Evolutionary conservation across 2,888 invertebrate species (phyloP).

Genomic region (Athripsodes cinereus): DNA sequence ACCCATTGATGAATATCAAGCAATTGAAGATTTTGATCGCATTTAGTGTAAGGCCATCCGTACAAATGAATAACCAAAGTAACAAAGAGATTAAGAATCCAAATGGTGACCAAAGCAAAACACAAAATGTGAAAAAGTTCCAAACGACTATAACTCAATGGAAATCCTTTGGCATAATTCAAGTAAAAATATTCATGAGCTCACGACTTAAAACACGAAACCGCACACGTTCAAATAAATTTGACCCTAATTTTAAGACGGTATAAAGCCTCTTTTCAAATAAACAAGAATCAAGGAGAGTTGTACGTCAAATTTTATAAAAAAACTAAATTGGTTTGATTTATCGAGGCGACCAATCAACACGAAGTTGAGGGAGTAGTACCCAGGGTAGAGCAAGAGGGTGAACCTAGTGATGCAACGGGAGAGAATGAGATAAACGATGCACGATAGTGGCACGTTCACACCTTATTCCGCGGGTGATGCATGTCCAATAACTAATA

Average conservation of each 20-base stretch:
- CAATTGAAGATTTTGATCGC: too few relatives aligned
- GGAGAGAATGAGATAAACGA: constrained; percentile 4
- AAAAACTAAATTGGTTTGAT: constrained; percentile 28
- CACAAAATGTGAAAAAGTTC: too few relatives aligned
- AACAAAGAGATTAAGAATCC: too few relatives aligned
- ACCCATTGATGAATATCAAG: too few relatives aligned
- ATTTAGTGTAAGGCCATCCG: too few relatives aligned
- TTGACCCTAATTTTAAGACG: neutral
- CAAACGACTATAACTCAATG: too few relatives aligned
- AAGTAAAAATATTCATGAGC: too few relatives aligned
- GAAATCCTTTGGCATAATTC: too few relatives aligned
- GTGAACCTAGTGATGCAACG: neutral
- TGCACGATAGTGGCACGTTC: constrained; percentile 17
- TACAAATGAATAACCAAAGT: too few relatives aligned
- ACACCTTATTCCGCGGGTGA: constrained; percentile 24
- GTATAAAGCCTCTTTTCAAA: neutral
- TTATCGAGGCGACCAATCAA: constrained; percentile 27
- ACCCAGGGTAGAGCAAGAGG: neutral
- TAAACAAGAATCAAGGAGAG: constrained; percentile 3
- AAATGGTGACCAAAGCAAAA: too few relatives aligned
- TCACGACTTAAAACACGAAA: too few relatives aligned
- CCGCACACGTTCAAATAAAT: too few relatives aligned
- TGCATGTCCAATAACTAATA: constrained; percentile 11
- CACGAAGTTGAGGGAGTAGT: constrained; percentile 7
- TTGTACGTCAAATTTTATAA: constrained; percentile 25